Base-by-base conservation (phyloP, 2,797 vertebrate genomes). In the Etheostoma perlongum region DNA sequence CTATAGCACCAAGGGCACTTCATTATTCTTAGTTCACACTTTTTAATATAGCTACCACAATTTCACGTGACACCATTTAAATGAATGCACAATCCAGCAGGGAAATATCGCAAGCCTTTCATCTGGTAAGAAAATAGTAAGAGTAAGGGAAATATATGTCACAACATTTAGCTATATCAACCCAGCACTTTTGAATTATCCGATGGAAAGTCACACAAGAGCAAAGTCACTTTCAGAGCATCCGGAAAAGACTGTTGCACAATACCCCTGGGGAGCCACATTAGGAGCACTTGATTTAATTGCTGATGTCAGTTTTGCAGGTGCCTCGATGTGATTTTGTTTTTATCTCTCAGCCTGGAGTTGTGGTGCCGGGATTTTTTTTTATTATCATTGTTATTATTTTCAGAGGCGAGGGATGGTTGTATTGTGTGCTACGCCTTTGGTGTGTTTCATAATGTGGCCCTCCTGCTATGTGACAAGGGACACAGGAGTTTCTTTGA, bases 221-320 rank as follows among this genome's bases (percentile, higher is more conserved):
- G 84, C 74, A 78, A 59, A 84, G 88, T 85, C 76, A 55, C 67
- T 81, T 33, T 67, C 64, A 2, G 51, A 85, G 76, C 79, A 77
- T 79, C 69, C 69, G 30, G 70, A 49, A 70, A 68, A 77, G 67
- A 69, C 65, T 77, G 83, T 75, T 81, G 74, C 72, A 55, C 74
- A 71, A 66, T 10, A 61, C 74, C 79, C 83, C 55, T 0, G n/a
- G 74, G 90, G 81, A 66, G 52, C 16, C 25, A 40, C 72, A 74
- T 86, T 79, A 84, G 85, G 84, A 85, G 40, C 70, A 60, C 77
- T 81, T 75, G 66, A 85, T 91, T 89, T 92, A 91, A 94, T 92
- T 92, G 91, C 88, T 80, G 87, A 91, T 91, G 90, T 91, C 81
- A 90, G 84, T 88, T 90, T 85, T 91, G 78, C 78, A 84, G 81